Evolutionary conservation across 2,888 invertebrate genomes (phyloP).

Genomic region (Dastarcus helophoroides): DNA sequence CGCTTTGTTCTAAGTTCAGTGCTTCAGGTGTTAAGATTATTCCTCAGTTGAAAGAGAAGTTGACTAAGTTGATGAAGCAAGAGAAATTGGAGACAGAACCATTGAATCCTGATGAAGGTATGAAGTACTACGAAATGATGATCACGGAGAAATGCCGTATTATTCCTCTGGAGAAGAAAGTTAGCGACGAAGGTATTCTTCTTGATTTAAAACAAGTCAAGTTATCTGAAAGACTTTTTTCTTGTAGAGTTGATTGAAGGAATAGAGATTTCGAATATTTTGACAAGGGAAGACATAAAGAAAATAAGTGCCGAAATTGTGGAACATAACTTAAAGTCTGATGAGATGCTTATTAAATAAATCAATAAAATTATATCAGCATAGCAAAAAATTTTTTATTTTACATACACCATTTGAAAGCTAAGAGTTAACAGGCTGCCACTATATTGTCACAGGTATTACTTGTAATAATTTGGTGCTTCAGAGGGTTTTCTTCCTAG

Average conservation of each 20-base stretch:
- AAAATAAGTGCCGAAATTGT: constrained; percentile 26
- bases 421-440: too few species aligned
- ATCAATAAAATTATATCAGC: too few species aligned
- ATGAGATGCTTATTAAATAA: too few species aligned
- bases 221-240: constrained; percentile 1
- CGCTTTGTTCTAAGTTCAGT: too few species aligned
- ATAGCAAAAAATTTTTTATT: too few species aligned
- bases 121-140: constrained; percentile 21
- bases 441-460: too few species aligned
- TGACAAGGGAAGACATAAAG: constrained; percentile 26
- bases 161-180: constrained; percentile 15
- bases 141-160: constrained; percentile 21
- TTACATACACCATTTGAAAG: too few species aligned
- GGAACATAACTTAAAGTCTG: constrained; percentile 18
- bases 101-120: constrained; percentile 18
- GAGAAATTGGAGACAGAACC: constrained; percentile 13
- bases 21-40: constrained; percentile 21
- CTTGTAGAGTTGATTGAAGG: constrained; percentile 22
- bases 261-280: constrained; percentile 19
- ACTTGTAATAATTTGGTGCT: too few species aligned
- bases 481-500: too few species aligned
- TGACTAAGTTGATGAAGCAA: constrained; percentile 18
- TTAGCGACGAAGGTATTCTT: constrained; percentile 22
- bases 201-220: constrained; percentile 1
- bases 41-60: constrained; percentile 18